Percentiles rank a stretch among this genome's conserved stretches.
These are phyloP conservation scores for Antrozous pallidus DNA, from an alignment of 2,797 vertebrate genomes.

Conservation along the genomic window DNA sequence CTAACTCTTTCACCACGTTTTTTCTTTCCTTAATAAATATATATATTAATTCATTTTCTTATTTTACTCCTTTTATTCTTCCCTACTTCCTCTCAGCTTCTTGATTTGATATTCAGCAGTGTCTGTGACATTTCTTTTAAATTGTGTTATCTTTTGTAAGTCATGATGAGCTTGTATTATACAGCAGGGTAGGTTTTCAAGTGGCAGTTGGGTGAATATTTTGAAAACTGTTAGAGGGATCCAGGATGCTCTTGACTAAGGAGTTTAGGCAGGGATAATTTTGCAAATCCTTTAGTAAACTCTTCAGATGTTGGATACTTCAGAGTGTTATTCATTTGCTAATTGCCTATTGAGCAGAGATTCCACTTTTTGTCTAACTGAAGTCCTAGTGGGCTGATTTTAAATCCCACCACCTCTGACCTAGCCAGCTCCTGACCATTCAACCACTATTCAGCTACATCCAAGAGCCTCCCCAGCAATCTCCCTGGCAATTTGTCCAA, in stretches of 20 bases:
- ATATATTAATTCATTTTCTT: background rate
- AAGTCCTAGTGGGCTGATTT: background rate
- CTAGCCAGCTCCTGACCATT: conserved; percentile 26
- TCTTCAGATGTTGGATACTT: background rate
- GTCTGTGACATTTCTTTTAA: background rate
- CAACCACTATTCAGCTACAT: conserved; percentile 44
- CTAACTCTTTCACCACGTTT: background rate
- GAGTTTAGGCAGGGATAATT: background rate
- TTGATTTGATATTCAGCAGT: background rate
- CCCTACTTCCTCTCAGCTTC: background rate
- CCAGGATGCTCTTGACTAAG: background rate
- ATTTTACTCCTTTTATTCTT: background rate
- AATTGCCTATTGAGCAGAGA: background rate
- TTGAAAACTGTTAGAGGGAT: background rate
- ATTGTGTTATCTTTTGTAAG: background rate
- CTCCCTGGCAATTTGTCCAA: conserved; percentile 12
- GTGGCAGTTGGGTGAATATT: background rate
- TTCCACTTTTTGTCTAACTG: background rate
- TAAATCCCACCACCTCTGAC: conserved; percentile 11
- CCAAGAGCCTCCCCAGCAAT: conserved; percentile 21
- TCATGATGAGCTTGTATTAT: background rate
- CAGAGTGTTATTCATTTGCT: background rate
- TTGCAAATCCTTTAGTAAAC: background rate
- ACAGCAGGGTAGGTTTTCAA: background rate
- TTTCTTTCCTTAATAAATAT: background rate